Percentiles rank a stretch among this genome's conserved stretches.
Conservation (phyloP, 1,140 invertebrate genomes). For the Drosophila sturtevanti region DNA sequence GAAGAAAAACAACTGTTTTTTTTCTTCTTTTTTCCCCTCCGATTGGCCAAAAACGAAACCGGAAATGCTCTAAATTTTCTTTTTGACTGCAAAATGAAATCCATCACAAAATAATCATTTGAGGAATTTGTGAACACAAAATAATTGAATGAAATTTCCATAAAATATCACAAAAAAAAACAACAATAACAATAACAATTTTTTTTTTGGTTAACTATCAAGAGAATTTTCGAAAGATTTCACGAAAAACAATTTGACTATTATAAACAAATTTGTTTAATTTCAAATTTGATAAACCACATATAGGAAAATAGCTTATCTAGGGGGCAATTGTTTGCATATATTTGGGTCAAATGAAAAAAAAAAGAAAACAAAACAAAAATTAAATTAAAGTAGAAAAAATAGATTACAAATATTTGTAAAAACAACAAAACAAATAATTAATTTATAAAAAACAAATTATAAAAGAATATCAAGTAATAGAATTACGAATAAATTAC, state of each 20-base stretch:
- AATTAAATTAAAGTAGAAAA: background rate
- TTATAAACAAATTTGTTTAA: background rate
- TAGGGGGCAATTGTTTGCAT: background rate
- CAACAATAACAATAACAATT: too few species aligned
- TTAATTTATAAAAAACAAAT: too few species aligned
- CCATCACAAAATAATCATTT: background rate
- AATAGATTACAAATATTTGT: background rate
- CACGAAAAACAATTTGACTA: background rate
- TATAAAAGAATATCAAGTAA: too few species aligned
- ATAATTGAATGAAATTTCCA: background rate
- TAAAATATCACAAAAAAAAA: background rate
- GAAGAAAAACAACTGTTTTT: constrained; percentile 18
- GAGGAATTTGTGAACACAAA: background rate
- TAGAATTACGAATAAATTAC: too few species aligned
- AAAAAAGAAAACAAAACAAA: too few species aligned
- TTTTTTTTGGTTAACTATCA: background rate
- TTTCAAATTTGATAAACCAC: background rate
- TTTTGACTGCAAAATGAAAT: background rate
- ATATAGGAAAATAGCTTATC: background rate
- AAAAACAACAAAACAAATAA: too few species aligned
- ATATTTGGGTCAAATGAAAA: background rate
- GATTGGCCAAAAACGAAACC: constrained; percentile 14
- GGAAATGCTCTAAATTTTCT: background rate
- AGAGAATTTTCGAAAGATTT: too few species aligned
- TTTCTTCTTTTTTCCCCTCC: too few species aligned